Conservation (phyloP, 2,888 invertebrate species). For the Adelognathus sp. region DNA sequence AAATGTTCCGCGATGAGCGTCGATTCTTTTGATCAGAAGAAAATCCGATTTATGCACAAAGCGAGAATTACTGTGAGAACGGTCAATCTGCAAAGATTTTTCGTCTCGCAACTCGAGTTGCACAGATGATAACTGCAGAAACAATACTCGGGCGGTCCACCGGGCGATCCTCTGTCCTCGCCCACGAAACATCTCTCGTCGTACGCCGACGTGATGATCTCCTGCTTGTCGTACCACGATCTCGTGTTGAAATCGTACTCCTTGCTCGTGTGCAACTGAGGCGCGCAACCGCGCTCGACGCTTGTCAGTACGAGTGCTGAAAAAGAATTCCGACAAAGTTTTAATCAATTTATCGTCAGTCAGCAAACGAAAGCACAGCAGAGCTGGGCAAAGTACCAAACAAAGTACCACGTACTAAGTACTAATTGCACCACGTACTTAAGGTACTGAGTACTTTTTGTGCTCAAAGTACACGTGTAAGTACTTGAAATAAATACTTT, state of each 20-base stretch:
- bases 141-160: conserved; percentile 86
- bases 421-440: too few relatives aligned
- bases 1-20: conserved; percentile 1
- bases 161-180: conserved; percentile 86
- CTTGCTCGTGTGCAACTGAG: conserved; percentile 87
- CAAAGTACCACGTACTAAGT: too few relatives aligned
- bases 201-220: conserved; percentile 87
- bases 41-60: conserved; percentile 15
- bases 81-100: conserved; percentile 62
- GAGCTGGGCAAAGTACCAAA: too few relatives aligned
- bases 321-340: too few relatives aligned
- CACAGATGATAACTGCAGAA: conserved; percentile 90
- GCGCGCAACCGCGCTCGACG: conserved; percentile 88
- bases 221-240: conserved; percentile 86
- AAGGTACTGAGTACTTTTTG: too few relatives aligned
- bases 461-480: too few relatives aligned
- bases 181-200: conserved; percentile 86
- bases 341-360: neutral
- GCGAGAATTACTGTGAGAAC: neutral
- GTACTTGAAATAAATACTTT: too few relatives aligned
- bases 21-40: neutral
- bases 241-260: conserved; percentile 83
- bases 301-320: conserved; percentile 84
- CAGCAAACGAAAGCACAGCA: too few relatives aligned
- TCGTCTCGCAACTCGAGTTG: conserved; percentile 82